These are phyloP conservation scores for Ferrisia virgata DNA, from an alignment of 2,888 invertebrate species.

Conservation along the genomic window DNA sequence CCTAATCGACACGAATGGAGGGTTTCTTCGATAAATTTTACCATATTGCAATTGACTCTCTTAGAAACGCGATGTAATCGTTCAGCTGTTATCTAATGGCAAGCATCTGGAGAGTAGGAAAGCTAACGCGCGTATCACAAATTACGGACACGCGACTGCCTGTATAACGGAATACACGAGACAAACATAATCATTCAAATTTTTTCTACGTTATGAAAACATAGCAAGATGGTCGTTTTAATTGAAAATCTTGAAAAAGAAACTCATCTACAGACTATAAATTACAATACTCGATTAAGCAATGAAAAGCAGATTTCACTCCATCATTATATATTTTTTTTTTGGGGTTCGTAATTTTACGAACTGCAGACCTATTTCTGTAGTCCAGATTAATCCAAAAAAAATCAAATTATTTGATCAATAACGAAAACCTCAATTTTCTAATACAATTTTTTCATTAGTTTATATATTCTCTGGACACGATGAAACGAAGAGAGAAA, in stretches of 20 bases:
- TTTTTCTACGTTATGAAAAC: background rate
- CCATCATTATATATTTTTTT: too few relatives aligned
- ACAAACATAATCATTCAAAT: background rate
- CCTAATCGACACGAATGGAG: background rate
- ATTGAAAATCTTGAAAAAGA: background rate
- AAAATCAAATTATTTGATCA: too few relatives aligned
- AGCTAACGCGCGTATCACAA: background rate
- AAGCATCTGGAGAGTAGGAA: background rate
- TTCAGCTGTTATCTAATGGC: background rate
- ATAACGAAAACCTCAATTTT: too few relatives aligned
- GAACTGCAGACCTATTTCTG: too few relatives aligned
- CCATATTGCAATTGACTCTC: background rate
- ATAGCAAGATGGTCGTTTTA: background rate
- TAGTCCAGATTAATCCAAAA: too few relatives aligned
- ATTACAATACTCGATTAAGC: too few relatives aligned
- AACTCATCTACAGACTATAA: too few relatives aligned
- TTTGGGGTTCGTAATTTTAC: too few relatives aligned
- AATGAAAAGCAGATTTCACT: too few relatives aligned
- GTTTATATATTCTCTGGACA: too few relatives aligned
- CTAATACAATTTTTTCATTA: too few relatives aligned
- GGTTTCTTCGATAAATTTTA: background rate
- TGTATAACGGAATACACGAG: background rate
- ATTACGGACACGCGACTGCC: background rate
- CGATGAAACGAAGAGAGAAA: too few relatives aligned
- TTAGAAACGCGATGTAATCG: background rate